Evolutionary conservation across 1,140 invertebrate genomes (phyloP), one percentile per base, ranked within the genome.

Genomic region (Chironomus tepperi): DNA sequence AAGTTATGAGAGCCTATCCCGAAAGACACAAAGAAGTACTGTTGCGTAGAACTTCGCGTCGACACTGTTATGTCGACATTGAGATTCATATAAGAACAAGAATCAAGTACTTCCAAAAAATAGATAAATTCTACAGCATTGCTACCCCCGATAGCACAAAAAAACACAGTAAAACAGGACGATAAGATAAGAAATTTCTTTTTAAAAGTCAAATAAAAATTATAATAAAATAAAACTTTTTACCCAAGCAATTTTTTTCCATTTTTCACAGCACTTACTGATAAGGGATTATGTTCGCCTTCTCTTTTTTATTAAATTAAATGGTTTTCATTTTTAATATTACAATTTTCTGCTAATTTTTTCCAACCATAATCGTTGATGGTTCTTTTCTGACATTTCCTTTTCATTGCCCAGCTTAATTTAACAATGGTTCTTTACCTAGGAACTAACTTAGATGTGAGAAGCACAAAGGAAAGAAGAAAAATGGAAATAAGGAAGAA

Each of bases 321-420:
- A 57, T 57, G 47, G 2, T 57, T 57, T 57, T n/a, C 47, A 57
- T 57, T 57, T 57, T 57, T 57, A 3, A 12, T n/a, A 57, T 57
- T 57, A 57, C 47, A 57, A 57, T 57, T 57, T 57, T 57, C 47
- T 57, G 47, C 47, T 57, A 57, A 57, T 57, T 57, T 57, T 57
- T n/a, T n/a, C n/a, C 47, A 7, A 34, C 47, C 47, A 57, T 57
- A 12, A 57, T 57, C 47, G n/a, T 57, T 57, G n/a, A 34, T 34
- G 24, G 24, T 34, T 34, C 24, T 34, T 34, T 34, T 34, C 24
- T 34, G 24, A 34, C 24, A 34, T 34, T 34, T 34, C 24, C 24
- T 34, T 34, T 34, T 34, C 24, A 34, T 34, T 34, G 24, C 24
- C 24, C 24, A 34, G 24, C 24, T 34, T 34, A 34, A n/a, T 34